These are phyloP conservation scores for Sporophila hypoxantha DNA, from an alignment of 2,113 vertebrate genomes.

Conservation along the genomic window DNA sequence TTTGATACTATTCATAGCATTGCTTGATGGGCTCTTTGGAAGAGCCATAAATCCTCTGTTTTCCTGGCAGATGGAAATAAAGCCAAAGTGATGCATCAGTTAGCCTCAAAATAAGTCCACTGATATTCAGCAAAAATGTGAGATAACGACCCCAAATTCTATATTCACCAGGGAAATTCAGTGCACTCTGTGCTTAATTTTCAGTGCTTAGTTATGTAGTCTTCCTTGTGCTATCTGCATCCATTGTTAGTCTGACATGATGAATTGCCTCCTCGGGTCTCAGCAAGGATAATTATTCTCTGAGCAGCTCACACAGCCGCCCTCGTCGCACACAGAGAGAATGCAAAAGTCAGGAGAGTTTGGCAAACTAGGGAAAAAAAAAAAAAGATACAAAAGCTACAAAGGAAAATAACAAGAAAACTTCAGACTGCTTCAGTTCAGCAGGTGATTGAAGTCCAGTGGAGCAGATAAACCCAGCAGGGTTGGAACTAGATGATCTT, in stretches of 20 bases:
- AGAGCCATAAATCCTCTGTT: constrained; percentile 32
- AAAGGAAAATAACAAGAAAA: not conserved
- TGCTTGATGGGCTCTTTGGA: constrained; percentile 19
- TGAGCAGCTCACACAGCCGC: not conserved
- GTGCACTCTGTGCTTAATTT: constrained; percentile 8
- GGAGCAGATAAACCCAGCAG: not conserved
- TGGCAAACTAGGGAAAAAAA: fast-evolving
- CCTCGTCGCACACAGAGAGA: not conserved
- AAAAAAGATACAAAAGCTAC: not conserved
- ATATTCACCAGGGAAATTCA: constrained; percentile 36
- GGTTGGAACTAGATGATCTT: not conserved
- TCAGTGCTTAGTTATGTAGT: constrained; percentile 9
- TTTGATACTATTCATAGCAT: constrained; percentile 5
- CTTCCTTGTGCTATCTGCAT: constrained; percentile 37
- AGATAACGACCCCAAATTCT: constrained; percentile 34
- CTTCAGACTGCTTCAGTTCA: not conserved
- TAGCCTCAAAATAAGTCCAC: not conserved
- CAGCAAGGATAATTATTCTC: constrained; percentile 52
- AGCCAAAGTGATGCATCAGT: constrained; percentile 19
- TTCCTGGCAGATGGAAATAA: constrained; percentile 38
- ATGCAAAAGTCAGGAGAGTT: not conserved
- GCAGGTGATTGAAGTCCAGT: not conserved
- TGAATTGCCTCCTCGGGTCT: constrained; percentile 53
- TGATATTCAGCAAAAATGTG: constrained; percentile 35
- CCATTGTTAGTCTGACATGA: constrained; percentile 50